Evolutionary conservation across 92 coral and sea anemone species (phyloP).

Genomic region (Phenganax marumi): DNA sequence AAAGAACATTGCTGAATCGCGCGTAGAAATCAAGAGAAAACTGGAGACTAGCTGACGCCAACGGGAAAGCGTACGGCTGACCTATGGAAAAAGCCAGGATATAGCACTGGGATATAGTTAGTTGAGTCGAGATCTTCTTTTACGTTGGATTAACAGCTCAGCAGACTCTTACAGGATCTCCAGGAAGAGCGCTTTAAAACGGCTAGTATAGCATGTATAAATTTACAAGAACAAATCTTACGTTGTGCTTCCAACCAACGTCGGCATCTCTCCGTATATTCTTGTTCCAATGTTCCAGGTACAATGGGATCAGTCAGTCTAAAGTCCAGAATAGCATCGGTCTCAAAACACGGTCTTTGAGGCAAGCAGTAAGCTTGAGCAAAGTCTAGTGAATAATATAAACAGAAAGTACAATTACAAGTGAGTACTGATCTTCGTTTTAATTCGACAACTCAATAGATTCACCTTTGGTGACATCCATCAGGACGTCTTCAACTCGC

Average conservation of each 20-base stretch:
- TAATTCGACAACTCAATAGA: not conserved
- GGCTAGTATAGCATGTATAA: not conserved
- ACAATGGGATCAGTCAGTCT: constrained; percentile 75
- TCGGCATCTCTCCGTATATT: constrained; percentile 64
- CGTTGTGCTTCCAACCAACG: constrained; percentile 85
- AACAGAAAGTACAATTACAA: not conserved
- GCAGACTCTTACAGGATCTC: not conserved
- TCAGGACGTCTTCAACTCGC: constrained; percentile 73
- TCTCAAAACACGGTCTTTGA: constrained; percentile 92
- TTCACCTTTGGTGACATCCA: constrained; percentile 88
- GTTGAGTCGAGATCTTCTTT: not conserved
- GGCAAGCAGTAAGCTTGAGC: constrained; percentile 59
- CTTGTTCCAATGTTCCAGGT: constrained; percentile 58
- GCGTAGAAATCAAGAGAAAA: constrained; percentile 57
- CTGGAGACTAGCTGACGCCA: constrained; percentile 54
- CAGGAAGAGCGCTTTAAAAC: not conserved
- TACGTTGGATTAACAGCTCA: not conserved
- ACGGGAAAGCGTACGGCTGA: constrained; percentile 55
- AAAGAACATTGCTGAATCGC: constrained; percentile 70
- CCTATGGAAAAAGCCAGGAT: constrained; percentile 44
- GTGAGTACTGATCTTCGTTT: not conserved
- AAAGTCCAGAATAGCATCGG: constrained; percentile 79
- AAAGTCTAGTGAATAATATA: constrained; percentile 60
- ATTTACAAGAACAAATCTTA: constrained; percentile 43
- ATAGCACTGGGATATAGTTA: too few species aligned